Percentiles rank a stretch among this genome's conserved stretches.
Evolutionary conservation across 2,797 vertebrate species (phyloP).

Genomic region (Chaunax sp.): DNA sequence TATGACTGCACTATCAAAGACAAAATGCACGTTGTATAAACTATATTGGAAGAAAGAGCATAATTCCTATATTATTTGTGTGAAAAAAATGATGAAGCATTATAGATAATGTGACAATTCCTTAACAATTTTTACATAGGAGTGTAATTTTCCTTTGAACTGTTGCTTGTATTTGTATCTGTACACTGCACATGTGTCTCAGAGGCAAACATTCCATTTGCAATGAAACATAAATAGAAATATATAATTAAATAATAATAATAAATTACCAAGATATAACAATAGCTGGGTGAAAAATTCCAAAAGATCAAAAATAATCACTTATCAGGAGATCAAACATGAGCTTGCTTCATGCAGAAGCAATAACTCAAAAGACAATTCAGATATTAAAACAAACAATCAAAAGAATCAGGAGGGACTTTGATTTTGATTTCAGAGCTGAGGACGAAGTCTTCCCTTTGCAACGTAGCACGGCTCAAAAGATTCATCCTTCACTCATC

Average conservation of each 20-base stretch:
- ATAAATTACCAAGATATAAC: background rate
- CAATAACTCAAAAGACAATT: constrained; percentile 8
- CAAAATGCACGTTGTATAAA: background rate
- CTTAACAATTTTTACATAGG: no score
- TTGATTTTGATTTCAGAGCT: constrained; percentile 11
- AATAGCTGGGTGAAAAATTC: background rate
- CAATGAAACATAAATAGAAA: constrained; percentile 10
- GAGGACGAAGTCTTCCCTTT: constrained; percentile 33
- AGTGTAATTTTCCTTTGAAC: background rate
- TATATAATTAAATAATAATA: constrained; percentile 1
- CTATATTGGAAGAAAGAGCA: background rate
- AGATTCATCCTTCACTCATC: constrained; percentile 55
- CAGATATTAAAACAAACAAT: constrained; percentile 27
- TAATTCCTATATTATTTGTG: background rate
- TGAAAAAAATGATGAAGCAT: constrained; percentile 15
- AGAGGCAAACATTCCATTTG: background rate
- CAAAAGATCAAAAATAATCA: no score
- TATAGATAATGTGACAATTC: no score
- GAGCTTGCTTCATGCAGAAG: background rate
- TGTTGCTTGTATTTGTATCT: constrained; percentile 5
- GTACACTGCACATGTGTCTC: background rate
- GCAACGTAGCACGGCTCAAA: constrained; percentile 20
- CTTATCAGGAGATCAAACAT: background rate
- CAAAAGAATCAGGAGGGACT: constrained; percentile 26
- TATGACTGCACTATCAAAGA: constrained; percentile 10